Base-by-base conservation (phyloP, 1,140 invertebrate species). In the Solenopsis fugax region DNA sequence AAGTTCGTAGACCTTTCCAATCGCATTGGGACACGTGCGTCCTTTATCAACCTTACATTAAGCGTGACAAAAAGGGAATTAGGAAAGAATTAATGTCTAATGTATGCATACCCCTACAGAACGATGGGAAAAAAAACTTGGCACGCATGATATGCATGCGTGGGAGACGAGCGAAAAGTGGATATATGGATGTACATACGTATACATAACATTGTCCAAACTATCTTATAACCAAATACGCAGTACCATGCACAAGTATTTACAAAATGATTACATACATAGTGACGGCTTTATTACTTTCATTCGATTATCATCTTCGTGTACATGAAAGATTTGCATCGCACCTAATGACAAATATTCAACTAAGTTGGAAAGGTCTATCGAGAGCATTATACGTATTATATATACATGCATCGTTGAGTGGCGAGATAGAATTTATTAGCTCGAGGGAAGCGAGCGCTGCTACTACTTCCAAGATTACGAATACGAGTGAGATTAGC, bases 341-440 rank as follows among this genome's bases (percentile, higher is more conserved):
- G 4, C 50, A 18, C 24, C 52, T 82, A 82, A 73, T 78, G 29
- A 56, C 24, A 73, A n/a, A 58, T 82, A 84, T 73, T 84, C 67
- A 16, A 85, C 10, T 50, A 88, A 88, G 80, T 91, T 91, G 90
- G 90, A 91, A 91, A 91, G 90, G 90, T 91, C 90, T 91, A 89
- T 88, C 78, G 76, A 71, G 88, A 91, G 29, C 37, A 60, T 82
- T 45, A 56, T 54, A 65, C 18, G 34, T 54, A 65, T 65, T 64
- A 29, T 45, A 29, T 45, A 56, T 37, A 65, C 37, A 41, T 34
- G n/a, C 13, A 69, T 48, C 77, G n/a, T 82, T 34, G 67, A 82
- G 13, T 73, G 41, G 21, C 82, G 60, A 78, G 58, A 88, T 89
- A 77, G 56, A 78, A 21, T 89, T 90, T 21, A 60, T 90, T 90